Evolutionary conservation across 1,140 invertebrate genomes (phyloP).

Genomic region (Aporrectodea caliginosa): DNA sequence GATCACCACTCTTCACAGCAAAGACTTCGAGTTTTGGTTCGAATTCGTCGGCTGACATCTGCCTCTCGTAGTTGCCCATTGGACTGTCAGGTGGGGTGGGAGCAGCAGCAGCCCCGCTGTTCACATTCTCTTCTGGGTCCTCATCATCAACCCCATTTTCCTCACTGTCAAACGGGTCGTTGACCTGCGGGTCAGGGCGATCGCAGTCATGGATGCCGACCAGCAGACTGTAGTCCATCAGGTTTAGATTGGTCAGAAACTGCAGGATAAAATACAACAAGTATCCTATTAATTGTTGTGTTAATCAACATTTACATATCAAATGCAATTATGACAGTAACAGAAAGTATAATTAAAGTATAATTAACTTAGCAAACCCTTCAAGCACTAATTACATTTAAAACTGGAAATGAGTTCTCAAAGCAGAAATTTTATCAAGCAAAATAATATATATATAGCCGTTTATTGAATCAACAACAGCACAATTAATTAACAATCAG

Average conservation of each 20-base stretch:
- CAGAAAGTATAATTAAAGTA: too few relatives aligned
- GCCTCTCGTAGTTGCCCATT: not conserved
- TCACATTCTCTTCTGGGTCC: not conserved
- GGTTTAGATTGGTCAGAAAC: slow-evolving; percentile 87
- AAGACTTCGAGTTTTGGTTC: not conserved
- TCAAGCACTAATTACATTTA: too few relatives aligned
- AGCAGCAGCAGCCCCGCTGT: not conserved
- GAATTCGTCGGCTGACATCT: not conserved
- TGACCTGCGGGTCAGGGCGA: not conserved
- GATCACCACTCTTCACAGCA: not conserved
- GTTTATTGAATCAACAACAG: too few relatives aligned
- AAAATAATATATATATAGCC: too few relatives aligned
- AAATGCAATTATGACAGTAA: too few relatives aligned
- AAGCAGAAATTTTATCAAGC: too few relatives aligned
- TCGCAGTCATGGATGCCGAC: slow-evolving; percentile 79
- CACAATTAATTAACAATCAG: too few relatives aligned
- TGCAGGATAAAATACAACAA: slow-evolving; percentile 48
- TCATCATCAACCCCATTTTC: not conserved
- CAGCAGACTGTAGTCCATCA: slow-evolving; percentile 98
- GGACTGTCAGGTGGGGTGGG: not conserved
- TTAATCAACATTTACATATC: not conserved
- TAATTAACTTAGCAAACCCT: too few relatives aligned
- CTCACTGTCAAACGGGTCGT: not conserved
- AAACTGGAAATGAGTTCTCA: too few relatives aligned
- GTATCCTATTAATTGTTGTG: not conserved